A percentile compares a stretch with the other conserved stretches of the same genome.
Evolutionary conservation across 2,113 vertebrate genomes (phyloP).

Genomic region (Neodon shergylaensis): DNA sequence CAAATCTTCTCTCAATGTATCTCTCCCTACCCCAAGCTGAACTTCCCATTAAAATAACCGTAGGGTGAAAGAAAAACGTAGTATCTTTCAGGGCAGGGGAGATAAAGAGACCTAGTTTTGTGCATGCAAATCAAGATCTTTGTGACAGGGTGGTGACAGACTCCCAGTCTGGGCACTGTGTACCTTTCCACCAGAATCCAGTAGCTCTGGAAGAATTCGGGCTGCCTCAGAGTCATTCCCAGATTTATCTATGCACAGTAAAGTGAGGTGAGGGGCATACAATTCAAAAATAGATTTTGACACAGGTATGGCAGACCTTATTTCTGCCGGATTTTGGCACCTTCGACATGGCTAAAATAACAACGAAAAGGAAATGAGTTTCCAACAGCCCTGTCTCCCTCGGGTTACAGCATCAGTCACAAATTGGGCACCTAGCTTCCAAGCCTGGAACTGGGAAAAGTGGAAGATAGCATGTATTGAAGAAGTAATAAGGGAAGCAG

Average conservation of each 20-base stretch:
- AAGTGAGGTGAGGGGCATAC: not conserved
- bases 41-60: constrained; percentile 21
- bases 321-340: not conserved
- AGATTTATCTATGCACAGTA: not conserved
- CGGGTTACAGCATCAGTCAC: not conserved
- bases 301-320: not conserved
- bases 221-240: not conserved
- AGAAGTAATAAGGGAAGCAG: not conserved
- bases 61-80: not conserved
- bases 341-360: not conserved
- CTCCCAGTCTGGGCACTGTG: not conserved
- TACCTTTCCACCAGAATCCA: not conserved
- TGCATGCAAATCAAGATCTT: not conserved
- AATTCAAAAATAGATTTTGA: not conserved
- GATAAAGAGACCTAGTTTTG: not conserved
- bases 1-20: constrained; percentile 39
- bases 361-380: not conserved
- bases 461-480: not conserved
- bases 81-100: not conserved
- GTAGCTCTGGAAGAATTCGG: not conserved
- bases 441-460: not conserved
- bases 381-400: not conserved
- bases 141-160: not conserved
- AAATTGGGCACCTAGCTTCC: not conserved
- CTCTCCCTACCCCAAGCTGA: not conserved